Percentiles rank a stretch among this genome's conserved stretches.
Conservation (phyloP, 2,113 vertebrate genomes). For the Anolis carolinensis region DNA sequence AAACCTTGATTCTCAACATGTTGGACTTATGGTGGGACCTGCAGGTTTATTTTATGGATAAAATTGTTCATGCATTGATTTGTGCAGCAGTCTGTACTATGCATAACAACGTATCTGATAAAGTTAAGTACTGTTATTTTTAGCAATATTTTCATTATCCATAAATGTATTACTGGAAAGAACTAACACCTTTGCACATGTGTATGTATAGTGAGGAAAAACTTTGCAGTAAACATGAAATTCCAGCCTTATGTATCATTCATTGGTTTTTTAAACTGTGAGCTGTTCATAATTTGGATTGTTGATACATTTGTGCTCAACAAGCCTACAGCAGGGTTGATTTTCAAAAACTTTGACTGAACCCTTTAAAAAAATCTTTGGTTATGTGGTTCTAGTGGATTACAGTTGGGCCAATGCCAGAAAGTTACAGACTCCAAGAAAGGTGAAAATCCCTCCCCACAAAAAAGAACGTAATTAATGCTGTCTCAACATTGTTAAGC, state of each 20-base stretch:
- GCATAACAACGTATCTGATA: not conserved
- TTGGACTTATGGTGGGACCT: not conserved
- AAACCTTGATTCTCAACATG: not conserved
- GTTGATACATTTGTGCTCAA: not conserved
- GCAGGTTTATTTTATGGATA: not conserved
- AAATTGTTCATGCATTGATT: not conserved
- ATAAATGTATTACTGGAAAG: not conserved
- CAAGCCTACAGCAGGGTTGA: conserved; percentile 28
- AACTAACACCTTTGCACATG: not conserved
- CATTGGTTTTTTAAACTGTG: not conserved
- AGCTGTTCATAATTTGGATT: conserved; percentile 7
- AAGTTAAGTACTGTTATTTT: not conserved
- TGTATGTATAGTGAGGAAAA: not conserved
- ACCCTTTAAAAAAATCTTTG: conserved; percentile 36
- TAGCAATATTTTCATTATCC: not conserved
- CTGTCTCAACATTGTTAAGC: conserved; percentile 63
- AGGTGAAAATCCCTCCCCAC: conserved; percentile 68
- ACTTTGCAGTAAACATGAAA: not conserved
- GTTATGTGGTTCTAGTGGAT: conserved; percentile 59
- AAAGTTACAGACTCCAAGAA: conserved; percentile 60
- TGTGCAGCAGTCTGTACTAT: no score
- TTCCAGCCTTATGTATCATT: not conserved
- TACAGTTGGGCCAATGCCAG: conserved; percentile 58
- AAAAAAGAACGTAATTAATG: conserved; percentile 67
- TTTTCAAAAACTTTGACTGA: conserved; percentile 50